A percentile compares a stretch with the other conserved stretches of the same genome.
phyloP scores from a whole-genome alignment of 2,113 vertebrate species.

The Taxidea taxus region DNA sequence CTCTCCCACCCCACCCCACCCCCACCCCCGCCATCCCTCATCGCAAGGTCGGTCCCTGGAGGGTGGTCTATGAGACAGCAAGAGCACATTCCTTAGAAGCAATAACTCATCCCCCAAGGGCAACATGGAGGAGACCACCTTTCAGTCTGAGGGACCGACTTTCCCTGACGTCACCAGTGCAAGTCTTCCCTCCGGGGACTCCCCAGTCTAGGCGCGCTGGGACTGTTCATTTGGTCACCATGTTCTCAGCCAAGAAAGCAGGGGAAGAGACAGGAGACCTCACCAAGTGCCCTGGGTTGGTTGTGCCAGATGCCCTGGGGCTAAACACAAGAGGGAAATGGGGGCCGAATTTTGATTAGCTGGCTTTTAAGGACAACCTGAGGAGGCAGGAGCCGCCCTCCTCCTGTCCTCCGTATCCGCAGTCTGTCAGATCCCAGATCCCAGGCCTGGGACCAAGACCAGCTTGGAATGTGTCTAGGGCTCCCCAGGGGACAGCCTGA shows the following conservation, averaged over 20 bases:
- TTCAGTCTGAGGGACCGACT: background rate
- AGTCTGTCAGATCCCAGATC: background rate
- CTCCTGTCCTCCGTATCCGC: background rate
- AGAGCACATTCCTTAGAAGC: background rate
- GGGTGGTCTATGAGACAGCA: background rate
- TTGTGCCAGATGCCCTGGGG: background rate
- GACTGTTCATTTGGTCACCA: background rate
- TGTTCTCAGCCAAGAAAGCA: background rate
- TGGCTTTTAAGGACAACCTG: background rate
- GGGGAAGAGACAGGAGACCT: background rate
- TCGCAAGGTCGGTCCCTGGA: background rate
- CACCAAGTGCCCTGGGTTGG: background rate
- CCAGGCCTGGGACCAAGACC: background rate
- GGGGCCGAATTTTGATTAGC: background rate
- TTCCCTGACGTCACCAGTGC: background rate
- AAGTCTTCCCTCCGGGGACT: background rate
- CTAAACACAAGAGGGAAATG: background rate
- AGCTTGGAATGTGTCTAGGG: background rate
- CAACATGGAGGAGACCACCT: background rate
- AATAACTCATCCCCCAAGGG: background rate
- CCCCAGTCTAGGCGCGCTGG: background rate
- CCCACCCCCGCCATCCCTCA: background rate
- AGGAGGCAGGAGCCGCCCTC: background rate
- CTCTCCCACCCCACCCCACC: background rate
- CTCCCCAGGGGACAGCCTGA: background rate